Evolutionary conservation across 2,113 vertebrate genomes (phyloP), one percentile per base, ranked within the genome.

Genomic region (Ceyx margarethae): DNA sequence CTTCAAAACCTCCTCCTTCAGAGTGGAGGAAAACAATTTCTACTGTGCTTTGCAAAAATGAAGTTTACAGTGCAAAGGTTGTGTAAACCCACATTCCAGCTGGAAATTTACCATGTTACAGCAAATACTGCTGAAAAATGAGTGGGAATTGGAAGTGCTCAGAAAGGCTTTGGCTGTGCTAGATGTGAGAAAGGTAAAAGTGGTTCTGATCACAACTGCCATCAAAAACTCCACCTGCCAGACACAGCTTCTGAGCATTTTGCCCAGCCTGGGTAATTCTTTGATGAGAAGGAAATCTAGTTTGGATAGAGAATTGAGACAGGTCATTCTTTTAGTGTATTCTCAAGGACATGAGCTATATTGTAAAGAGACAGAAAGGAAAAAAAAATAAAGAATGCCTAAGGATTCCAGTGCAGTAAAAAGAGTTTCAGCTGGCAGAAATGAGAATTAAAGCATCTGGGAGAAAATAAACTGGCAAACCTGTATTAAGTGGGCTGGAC

Each of bases 11-110:
- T 86, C 75, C 22, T 83, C 85, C 60, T 86, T 90, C 73, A 89
- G 74, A 77, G 7, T 61, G 10, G 45, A 14, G 15, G 23, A 81
- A 95, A 93, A 90, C 61, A 75, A 65, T 16, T 81, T 65, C 26
- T 90, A 90, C 91, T 95, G 90, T 86, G 83, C 58, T 22, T 51
- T 91, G 86, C 26, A 90, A 82, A 57, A 93, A 72, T 89, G 85
- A 93, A 95, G 92, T 93, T 95, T 95, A 81, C 80, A 89, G 58
- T 90, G 81, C 58, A 95, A 93, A 94, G 74, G 77, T 80, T 95
- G 57, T 76, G 48, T 83, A 95, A 95, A 90, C 74, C 62, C 62
- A 90, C 88, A 84, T 94, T 93, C 83, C 88, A 96, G 92, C 81
- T 95, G 54, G 77, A 81, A 89, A 85, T 87, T 87, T 81, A 94